phyloP scores from a whole-genome alignment of 2,888 invertebrate species.

The Lysandra bellargus region DNA sequence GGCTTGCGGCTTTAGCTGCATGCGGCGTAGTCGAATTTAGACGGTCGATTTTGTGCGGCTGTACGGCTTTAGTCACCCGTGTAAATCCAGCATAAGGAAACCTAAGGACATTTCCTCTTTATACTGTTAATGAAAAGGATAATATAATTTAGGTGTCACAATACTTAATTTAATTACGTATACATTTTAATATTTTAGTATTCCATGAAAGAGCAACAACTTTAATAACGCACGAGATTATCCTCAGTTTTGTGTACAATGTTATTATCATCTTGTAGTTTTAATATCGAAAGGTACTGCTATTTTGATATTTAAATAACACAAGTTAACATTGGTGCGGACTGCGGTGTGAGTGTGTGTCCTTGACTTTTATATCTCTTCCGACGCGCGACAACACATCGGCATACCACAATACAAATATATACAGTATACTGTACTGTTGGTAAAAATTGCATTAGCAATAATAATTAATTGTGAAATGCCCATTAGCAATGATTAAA shows the following conservation, averaged over 20 bases:
- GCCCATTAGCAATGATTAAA: no score
- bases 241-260: constrained; percentile 40
- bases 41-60: no score
- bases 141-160: no score
- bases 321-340: constrained; percentile 79
- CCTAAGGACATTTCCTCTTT: no score
- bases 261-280: constrained; percentile 60
- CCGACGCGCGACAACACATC: constrained; percentile 70
- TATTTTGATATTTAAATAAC: constrained; percentile 77
- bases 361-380: constrained; percentile 78
- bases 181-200: background rate
- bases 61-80: no score
- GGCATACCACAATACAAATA: constrained; percentile 37
- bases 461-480: no score
- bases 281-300: constrained; percentile 71
- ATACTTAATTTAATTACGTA: no score
- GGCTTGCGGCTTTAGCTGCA: no score
- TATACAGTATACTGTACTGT: background rate
- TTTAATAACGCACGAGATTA: constrained; percentile 30
- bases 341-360: constrained; percentile 50
- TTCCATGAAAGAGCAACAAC: background rate
- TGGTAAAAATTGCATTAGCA: no score
- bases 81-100: no score
- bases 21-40: no score
- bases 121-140: no score